Base-by-base conservation (phyloP, 2,113 vertebrate genomes). In the Castor canadensis region DNA sequence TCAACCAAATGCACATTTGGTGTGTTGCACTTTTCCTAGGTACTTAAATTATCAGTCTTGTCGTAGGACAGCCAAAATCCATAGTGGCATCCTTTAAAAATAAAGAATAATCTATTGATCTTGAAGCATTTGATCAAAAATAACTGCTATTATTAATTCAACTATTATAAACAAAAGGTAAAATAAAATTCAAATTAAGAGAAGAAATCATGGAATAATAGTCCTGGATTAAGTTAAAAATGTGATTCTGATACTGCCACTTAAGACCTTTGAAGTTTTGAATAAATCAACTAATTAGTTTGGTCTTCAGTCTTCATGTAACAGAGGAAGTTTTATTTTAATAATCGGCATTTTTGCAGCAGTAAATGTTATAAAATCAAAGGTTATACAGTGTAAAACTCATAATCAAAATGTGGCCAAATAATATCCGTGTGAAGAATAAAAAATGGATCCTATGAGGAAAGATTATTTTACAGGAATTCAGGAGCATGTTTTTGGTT, bases 81-180 rank as follows among this genome's bases (percentile, higher is more conserved):
- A 54, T 20, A 54, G 30, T 66, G n/a, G 19, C 75, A 56, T 84
- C 43, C n/a, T 93, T 94, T 67, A 67, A 72, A 87, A 93, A 58
- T 75, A 43, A 91, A 85, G 7, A 75, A 64, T 83, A 69, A 45
- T 82, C 2, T 94, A 69, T 43, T 67, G 45, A 40, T 95, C 45
- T 90, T 92, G 11, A 95, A 40, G 75, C 43, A 11, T 17, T 87
- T 87, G 66, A 49, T 56, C 73, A 97, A 76, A 76, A 12, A 66
- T 89, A 89, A 79, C 38, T 66, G 13, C 58, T 89, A 30, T 87
- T 62, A 45, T 80, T 80, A 85, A 30, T 72, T 90, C 64, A 52
- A 75, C 28, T 94, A 26, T 82, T 95, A 38, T n/a, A 40, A 83
- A 60, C 91, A 77, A 5, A 93, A 88, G 83, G 77, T 24, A 97